A percentile compares a stretch with the other conserved stretches of the same genome.
Evolutionary conservation across 2,888 invertebrate genomes (phyloP).

Genomic region (Ennomos erosarius): DNA sequence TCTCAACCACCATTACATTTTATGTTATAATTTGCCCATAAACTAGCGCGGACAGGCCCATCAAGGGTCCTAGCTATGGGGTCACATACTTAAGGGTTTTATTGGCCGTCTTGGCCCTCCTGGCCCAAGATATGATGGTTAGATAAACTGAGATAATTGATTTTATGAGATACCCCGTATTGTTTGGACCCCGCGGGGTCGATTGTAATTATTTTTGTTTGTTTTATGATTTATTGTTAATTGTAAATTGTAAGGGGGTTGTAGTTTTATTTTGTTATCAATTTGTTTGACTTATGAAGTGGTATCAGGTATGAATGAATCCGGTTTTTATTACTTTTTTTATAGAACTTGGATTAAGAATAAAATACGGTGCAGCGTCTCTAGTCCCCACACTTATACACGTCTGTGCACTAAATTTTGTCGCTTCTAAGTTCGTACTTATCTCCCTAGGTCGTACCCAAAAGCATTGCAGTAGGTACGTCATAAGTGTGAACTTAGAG

Average conservation of each 20-base stretch:
- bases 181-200: constrained; percentile 36
- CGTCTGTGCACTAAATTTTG: too few relatives aligned
- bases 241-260: constrained; percentile 7
- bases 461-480: too few relatives aligned
- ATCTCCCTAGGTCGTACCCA: too few relatives aligned
- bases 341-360: too few relatives aligned
- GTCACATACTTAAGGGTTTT: constrained; percentile 45
- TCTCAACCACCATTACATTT: constrained; percentile 45
- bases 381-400: too few relatives aligned
- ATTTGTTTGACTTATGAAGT: neutral
- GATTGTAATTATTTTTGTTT: constrained; percentile 39
- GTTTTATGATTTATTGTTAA: constrained; percentile 40
- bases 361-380: too few relatives aligned
- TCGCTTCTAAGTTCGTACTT: too few relatives aligned
- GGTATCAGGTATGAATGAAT: neutral
- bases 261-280: constrained; percentile 16
- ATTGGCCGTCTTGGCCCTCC: constrained; percentile 34
- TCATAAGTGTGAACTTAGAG: too few relatives aligned
- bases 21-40: constrained; percentile 63
- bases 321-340: neutral
- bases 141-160: constrained; percentile 43
- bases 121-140: constrained; percentile 37
- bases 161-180: constrained; percentile 42
- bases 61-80: constrained; percentile 47
- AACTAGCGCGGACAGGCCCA: constrained; percentile 56